phyloP scores from a whole-genome alignment of 2,797 vertebrate genomes.

The Poliocrania exsul region DNA sequence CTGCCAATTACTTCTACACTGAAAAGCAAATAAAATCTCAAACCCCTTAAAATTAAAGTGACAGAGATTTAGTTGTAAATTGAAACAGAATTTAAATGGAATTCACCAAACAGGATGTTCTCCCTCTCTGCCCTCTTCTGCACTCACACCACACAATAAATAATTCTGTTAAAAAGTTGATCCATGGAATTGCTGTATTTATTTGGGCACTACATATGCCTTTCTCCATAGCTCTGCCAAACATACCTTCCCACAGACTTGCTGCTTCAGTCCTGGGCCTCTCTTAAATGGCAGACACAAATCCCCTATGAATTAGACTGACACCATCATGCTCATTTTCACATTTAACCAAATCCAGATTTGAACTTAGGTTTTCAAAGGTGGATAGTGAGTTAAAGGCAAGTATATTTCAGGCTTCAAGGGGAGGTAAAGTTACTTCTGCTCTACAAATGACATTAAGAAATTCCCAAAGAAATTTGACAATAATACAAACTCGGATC shows the following conservation, averaged over 20 bases:
- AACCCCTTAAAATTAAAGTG: slow-evolving; percentile 24
- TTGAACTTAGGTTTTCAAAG: slow-evolving; percentile 34
- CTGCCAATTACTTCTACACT: slow-evolving; percentile 31
- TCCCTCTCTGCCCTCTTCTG: slow-evolving; percentile 11
- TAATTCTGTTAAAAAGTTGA: slow-evolving; percentile 15
- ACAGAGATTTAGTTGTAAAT: slow-evolving; percentile 25
- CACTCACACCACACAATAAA: background rate
- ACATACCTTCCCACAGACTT: slow-evolving; percentile 37
- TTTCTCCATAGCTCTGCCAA: slow-evolving; percentile 37
- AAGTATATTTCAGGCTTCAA: slow-evolving; percentile 49
- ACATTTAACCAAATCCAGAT: slow-evolving; percentile 68
- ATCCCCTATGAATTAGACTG: slow-evolving; percentile 19
- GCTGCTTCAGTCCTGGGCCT: slow-evolving; percentile 26
- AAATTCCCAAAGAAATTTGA: slow-evolving; percentile 36
- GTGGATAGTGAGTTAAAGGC: slow-evolving; percentile 44
- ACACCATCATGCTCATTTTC: slow-evolving; percentile 39
- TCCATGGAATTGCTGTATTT: slow-evolving; percentile 9
- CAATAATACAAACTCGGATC: background rate
- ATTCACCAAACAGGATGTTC: background rate
- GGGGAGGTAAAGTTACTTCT: slow-evolving; percentile 40
- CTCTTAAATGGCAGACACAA: slow-evolving; percentile 41
- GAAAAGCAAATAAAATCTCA: slow-evolving; percentile 26
- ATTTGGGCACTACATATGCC: background rate
- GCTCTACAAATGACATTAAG: slow-evolving; percentile 42
- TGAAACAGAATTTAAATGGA: slow-evolving; percentile 23